phyloP scores from a whole-genome alignment of 1,140 invertebrate genomes.

The Neocloeon triangulifer region DNA sequence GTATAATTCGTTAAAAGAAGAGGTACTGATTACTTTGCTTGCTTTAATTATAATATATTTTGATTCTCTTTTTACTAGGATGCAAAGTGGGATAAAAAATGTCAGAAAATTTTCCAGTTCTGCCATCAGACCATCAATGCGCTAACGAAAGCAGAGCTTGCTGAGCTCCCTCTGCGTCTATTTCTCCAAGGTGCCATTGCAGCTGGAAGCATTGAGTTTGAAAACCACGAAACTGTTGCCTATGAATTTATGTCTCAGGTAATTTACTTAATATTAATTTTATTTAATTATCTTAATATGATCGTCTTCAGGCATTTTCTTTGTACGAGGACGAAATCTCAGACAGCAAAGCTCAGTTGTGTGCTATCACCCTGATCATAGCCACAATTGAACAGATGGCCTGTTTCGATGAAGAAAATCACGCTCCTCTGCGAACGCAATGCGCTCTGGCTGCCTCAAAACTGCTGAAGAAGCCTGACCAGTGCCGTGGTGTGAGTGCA shows the following conservation, averaged over 20 bases:
- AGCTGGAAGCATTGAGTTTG: constrained; percentile 77
- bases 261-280: constrained; percentile 2
- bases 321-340: constrained; percentile 98
- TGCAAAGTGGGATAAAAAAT: constrained; percentile 96
- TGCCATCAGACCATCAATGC: constrained; percentile 87
- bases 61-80: constrained; percentile 31
- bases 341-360: constrained; percentile 89
- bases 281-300: neutral
- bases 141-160: constrained; percentile 78
- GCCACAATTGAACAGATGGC: constrained; percentile 87
- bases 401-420: constrained; percentile 89
- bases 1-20: constrained; percentile 51
- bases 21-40: constrained; percentile 22
- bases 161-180: constrained; percentile 77
- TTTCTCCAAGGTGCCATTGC: constrained; percentile 89
- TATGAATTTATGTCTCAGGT: constrained; percentile 97
- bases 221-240: constrained; percentile 86
- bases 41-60: neutral
- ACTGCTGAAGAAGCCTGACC: constrained; percentile 92
- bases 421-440: constrained; percentile 85
- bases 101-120: constrained; percentile 94
- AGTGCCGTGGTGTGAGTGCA: constrained; percentile 72
- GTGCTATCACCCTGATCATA: constrained; percentile 87
- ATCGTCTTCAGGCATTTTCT: constrained; percentile 53
- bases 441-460: constrained; percentile 87